Evolutionary conservation across 2,888 invertebrate genomes (phyloP), one percentile per base, ranked within the genome.

Genomic region (Nemapogon koenigi): DNA sequence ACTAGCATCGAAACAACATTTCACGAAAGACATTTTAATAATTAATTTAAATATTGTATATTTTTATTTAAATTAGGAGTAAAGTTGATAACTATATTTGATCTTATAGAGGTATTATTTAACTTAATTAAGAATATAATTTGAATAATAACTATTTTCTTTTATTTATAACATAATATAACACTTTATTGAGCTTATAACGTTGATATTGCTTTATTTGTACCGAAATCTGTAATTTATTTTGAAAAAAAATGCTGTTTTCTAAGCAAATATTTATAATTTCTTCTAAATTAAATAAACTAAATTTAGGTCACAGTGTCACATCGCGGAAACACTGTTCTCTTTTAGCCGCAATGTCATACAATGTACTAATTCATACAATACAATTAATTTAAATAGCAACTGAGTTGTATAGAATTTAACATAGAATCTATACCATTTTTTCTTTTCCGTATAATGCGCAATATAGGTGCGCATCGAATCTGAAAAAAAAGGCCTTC

Each of bases 1-100:
- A 13, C 83, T 81, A 37, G 85, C 81, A 57, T 91, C 90, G 61
- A 91, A 90, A 71, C 91, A 91, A 69, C 90, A 91, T 60, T 86
- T 88, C 45, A 90, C 83, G 45, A 87, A 80, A 49, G 87, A 85
- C 88, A 88, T 87, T 52, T 46, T 53, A 32, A 31, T 33, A 15
- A 13, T 15, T 30, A 13, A 4, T 4, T 3, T 4, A 30, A 4
- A 30, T 13, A 13, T 4, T 30, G 3, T 3, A 4, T 30, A 30
- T 30, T 30, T 30, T 35, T 28, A 28, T 28, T 28, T 29, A 6
- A 22, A n/a, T 10, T 7, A 6, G 22, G 8, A 22, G 15, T 29
- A 14, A 11, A 29, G 29, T 29, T 29, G 13, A 2, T 29, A 4
- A 14, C 29, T 14, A 2, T 13, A 3, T 29, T 29, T 3, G 22